Percentiles rank a stretch among this genome's conserved stretches.
phyloP scores from a whole-genome alignment of 2,797 vertebrate species.

The Poecilia gillii region DNA sequence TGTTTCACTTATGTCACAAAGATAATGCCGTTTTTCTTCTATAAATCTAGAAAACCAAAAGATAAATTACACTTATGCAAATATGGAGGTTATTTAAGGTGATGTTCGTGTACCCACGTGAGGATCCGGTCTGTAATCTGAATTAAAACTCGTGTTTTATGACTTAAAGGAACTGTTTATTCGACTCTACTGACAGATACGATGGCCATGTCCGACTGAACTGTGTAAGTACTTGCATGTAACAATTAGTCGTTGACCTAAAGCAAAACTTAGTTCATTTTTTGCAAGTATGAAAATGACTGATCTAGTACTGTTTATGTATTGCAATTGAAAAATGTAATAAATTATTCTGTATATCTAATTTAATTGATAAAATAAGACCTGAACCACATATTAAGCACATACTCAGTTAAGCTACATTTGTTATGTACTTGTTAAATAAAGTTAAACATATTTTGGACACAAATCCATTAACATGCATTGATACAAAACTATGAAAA shows the following conservation, averaged over 20 bases:
- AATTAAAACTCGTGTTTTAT: slow-evolving; percentile 4
- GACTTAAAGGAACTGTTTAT: not conserved
- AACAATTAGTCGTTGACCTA: not conserved
- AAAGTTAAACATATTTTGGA: not conserved
- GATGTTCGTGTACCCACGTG: slow-evolving; percentile 46
- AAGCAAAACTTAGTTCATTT: not conserved
- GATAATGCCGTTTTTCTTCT: not conserved
- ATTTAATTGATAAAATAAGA: not conserved
- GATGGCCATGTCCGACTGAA: slow-evolving; percentile 17
- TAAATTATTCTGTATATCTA: not conserved
- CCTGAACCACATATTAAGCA: not conserved
- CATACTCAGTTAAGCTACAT: not conserved
- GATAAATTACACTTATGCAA: too few relatives aligned
- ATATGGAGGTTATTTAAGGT: not conserved
- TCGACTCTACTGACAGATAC: slow-evolving; percentile 6
- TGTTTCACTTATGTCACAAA: not conserved
- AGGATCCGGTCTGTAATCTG: slow-evolving; percentile 8
- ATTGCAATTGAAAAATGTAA: not conserved
- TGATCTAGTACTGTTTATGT: not conserved
- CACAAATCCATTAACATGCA: not conserved
- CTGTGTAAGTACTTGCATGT: not conserved
- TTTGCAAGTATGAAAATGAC: not conserved
- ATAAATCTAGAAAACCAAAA: not conserved
- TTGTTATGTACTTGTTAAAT: not conserved
- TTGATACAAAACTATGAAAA: not conserved